Conservation (phyloP, 2,888 invertebrate species). For the Calliphora vomitoria region DNA sequence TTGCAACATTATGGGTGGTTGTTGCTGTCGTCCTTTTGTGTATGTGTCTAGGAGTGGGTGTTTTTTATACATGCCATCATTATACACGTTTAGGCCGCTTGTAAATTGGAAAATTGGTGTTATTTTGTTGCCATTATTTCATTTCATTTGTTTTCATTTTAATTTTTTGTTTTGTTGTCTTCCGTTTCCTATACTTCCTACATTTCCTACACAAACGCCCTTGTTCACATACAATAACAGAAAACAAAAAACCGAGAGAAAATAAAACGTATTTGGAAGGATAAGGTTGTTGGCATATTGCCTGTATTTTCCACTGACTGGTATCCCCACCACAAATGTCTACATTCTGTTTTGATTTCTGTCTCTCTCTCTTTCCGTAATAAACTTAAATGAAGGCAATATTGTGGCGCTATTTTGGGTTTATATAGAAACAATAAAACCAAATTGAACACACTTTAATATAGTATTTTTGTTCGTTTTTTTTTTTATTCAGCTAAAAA, state of each 20-base stretch:
- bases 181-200: constrained; percentile 66
- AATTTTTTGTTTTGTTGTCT: constrained; percentile 65
- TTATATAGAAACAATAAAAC: constrained; percentile 83
- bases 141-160: constrained; percentile 75
- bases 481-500: constrained; percentile 1
- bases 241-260: background rate
- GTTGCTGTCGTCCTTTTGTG: constrained; percentile 59
- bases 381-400: constrained; percentile 84
- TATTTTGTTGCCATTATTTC: constrained; percentile 73
- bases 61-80: constrained; percentile 62
- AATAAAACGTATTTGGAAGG: constrained; percentile 48
- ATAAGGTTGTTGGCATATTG: constrained; percentile 71
- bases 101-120: constrained; percentile 82
- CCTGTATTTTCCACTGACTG: constrained; percentile 56
- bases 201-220: constrained; percentile 58
- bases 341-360: constrained; percentile 33
- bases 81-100: constrained; percentile 77
- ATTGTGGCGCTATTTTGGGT: constrained; percentile 83
- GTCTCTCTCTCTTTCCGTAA: constrained; percentile 77
- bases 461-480: constrained; percentile 43
- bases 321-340: constrained; percentile 49
- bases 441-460: constrained; percentile 79
- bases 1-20: constrained; percentile 61
- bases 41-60: constrained; percentile 44
- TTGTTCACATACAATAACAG: constrained; percentile 17